Evolutionary conservation across 2,113 vertebrate genomes (phyloP).

Genomic region (Forbesichthys papilliferus): DNA sequence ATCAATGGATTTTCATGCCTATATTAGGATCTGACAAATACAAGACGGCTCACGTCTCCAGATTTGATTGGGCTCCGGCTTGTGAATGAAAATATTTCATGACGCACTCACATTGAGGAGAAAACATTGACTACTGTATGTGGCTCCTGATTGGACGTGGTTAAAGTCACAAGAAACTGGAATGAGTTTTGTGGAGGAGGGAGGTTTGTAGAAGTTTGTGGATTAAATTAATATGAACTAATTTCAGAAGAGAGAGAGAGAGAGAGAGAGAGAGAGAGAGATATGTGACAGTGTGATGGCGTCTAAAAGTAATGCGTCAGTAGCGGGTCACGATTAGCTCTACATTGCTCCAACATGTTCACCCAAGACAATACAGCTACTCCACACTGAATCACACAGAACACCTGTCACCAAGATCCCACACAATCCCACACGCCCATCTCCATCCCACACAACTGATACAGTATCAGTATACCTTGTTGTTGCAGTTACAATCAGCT

Average conservation of each 20-base stretch:
- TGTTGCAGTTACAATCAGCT: slow-evolving; percentile 11
- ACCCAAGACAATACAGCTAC: neutral
- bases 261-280: slow-evolving; percentile 6
- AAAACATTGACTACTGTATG: slow-evolving; percentile 18
- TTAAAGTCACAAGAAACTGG: slow-evolving; percentile 27
- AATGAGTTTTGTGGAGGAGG: slow-evolving; percentile 7
- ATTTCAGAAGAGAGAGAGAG: slow-evolving; percentile 19
- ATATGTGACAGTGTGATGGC: slow-evolving; percentile 1
- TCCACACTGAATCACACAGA: neutral
- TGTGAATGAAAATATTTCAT: slow-evolving; percentile 44
- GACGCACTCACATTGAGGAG: slow-evolving; percentile 55
- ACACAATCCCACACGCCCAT: neutral
- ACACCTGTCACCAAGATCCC: neutral
- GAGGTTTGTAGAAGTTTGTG: slow-evolving; percentile 25
- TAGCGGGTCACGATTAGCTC: slow-evolving; percentile 48
- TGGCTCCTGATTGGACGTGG: slow-evolving; percentile 46
- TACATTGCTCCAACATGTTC: slow-evolving; percentile 34
- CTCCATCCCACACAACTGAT: neutral
- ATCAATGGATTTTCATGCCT: slow-evolving; percentile 49
- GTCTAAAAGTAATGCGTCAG: slow-evolving; percentile 53
- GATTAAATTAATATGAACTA: slow-evolving; percentile 45
- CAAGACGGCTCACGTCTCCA: slow-evolving; percentile 51
- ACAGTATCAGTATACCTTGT: slow-evolving; percentile 13
- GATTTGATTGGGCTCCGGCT: slow-evolving; percentile 3
- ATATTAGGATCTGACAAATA: slow-evolving; percentile 62